Evolutionary conservation across 92 coral and sea anemone species (phyloP), one percentile per base, ranked within the genome.

Genomic region (Hydrozoanthus gracilis): DNA sequence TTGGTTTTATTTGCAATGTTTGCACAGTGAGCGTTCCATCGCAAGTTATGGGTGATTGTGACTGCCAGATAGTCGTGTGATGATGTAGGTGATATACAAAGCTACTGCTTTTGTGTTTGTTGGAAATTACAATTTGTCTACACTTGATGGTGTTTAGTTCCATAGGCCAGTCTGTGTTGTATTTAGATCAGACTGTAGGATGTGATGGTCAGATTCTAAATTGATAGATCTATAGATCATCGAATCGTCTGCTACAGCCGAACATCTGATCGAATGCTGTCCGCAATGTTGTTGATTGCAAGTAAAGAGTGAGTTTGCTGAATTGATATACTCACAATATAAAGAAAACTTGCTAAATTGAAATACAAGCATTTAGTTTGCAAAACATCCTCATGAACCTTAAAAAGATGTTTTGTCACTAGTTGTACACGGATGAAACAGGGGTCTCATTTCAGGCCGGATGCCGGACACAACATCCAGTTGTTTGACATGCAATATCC

Each of bases 81-180:
- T 62, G 68, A 62, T 62, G 68, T 62, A 62, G 5, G 68, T 62
- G 68, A 27, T 62, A 62, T 15, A 62, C 68, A 8, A 62, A 15
- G 68, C 68, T 62, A 27, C 35, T 62, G 14, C 68, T 62, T 62
- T 62, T 62, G 68, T 18, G 4, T 62, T 62, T 9, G 18, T 62
- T 62, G 68, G 17, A 12, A 62, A 62, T 4, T 7, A 9, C 14
- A 62, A 62, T 8, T 62, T 15, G 68, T 8, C 17, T 6, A 62
- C 68, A 62, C 68, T 62, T 62, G 68, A 62, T 62, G 68, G 20
- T 62, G 68, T 62, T 62, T 62, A 62, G 27, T 62, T 62, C 27
- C 18, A 62, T 62, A 62, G 68, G 17, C 68, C 68, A 14, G 7
- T 62, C 68, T 12, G 17, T 62, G 68, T 14, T 1, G 68, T 62